Evolutionary conservation across 2,113 vertebrate genomes (phyloP).

Genomic region (Siniperca knerii): DNA sequence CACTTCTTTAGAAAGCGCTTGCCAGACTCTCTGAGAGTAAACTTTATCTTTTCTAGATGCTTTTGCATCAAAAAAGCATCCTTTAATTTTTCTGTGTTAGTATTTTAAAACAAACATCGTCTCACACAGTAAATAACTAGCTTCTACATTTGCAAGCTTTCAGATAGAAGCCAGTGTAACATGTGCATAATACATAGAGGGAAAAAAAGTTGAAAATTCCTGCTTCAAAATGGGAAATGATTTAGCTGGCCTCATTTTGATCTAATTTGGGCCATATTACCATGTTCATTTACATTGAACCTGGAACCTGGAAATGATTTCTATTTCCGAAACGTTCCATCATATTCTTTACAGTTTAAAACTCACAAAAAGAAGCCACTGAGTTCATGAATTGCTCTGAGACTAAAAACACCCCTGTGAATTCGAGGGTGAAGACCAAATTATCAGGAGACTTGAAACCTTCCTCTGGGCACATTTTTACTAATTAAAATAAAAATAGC

Average conservation of each 20-base stretch:
- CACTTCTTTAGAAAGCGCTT: no score
- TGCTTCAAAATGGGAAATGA: slow-evolving; percentile 1
- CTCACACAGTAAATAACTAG: neutral
- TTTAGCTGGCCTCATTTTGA: slow-evolving; percentile 28
- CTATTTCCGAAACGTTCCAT: slow-evolving; percentile 40
- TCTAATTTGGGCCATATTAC: slow-evolving; percentile 32
- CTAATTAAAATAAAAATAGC: slow-evolving; percentile 82
- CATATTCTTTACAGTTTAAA: slow-evolving; percentile 54
- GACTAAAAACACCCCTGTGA: slow-evolving; percentile 58
- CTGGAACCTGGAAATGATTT: slow-evolving; percentile 50
- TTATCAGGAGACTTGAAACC: slow-evolving; percentile 66
- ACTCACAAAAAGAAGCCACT: slow-evolving; percentile 20
- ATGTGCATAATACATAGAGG: no score
- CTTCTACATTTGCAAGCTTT: neutral
- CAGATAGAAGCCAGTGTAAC: no score
- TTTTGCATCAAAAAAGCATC: neutral
- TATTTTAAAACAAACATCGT: neutral
- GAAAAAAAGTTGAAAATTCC: neutral
- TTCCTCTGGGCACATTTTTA: slow-evolving; percentile 62
- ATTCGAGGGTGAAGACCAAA: slow-evolving; percentile 63
- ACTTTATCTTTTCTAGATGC: no score
- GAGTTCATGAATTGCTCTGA: slow-evolving; percentile 69
- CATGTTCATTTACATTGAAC: slow-evolving; percentile 44
- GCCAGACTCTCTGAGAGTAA: no score
- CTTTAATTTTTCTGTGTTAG: neutral